Evolutionary conservation across 2,888 invertebrate species (phyloP), one percentile per base, ranked within the genome.

Genomic region (Orthosia cruda): DNA sequence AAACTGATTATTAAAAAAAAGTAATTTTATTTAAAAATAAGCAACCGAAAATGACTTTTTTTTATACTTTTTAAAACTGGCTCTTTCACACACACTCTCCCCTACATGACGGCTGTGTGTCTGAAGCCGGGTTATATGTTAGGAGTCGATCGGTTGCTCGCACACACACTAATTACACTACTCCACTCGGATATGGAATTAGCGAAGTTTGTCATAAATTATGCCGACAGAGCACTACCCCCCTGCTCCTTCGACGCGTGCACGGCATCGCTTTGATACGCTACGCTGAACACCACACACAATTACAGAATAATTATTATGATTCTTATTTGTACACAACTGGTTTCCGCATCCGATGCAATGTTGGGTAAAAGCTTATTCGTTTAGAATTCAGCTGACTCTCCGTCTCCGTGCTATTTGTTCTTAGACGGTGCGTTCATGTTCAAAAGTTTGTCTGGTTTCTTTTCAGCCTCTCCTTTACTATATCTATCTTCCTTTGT

Each of bases 151-250:
- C 57, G 67, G 72, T 75, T 71, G 71, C 75, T 64, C 66, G 67
- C 78, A 73, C 76, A 78, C 66, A 70, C 74, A 71, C 68, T 75
- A 84, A 83, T 82, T 83, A 80, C 76, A 67, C 58, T 55, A 64
- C 70, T 80, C 62, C 65, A 80, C 64, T 83, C 66, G 82, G 80
- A 85, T 87, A 88, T 85, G 80, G 86, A 87, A 89, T 90, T 89
- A 87, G 82, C 77, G 68, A 86, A 89, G 88, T 90, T 89, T 78
- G 81, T 83, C 81, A 80, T 76, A 86, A 82, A 75, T 82, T 71
- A 55, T 70, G 58, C 71, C 67, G 71, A 80, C 75, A 58, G 64
- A 74, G 71, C 71, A 75, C 70, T 75, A 74, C 57, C 57, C 63
- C 55, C 65, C 71, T 61, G 64, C 70, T 81, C 72, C 77, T 78